Percentiles rank a stretch among this genome's conserved stretches.
These are phyloP conservation scores for Pedicia rivosa DNA, from an alignment of 2,888 invertebrate genomes.

Conservation along the genomic window DNA sequence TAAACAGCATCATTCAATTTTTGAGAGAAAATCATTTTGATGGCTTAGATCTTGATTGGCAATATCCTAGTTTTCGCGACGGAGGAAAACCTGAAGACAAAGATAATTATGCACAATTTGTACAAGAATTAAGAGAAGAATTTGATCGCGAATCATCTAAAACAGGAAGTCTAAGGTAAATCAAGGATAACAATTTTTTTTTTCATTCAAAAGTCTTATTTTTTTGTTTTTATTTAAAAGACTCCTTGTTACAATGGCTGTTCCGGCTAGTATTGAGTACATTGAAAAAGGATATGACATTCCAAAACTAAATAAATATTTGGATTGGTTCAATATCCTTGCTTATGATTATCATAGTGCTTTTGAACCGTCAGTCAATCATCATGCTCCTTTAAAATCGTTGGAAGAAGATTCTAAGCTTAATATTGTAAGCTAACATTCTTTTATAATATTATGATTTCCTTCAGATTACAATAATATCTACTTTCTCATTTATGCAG, in stretches of 20 bases:
- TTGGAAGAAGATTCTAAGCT: slow-evolving; percentile 67
- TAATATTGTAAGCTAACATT: slow-evolving; percentile 59
- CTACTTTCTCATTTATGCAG: slow-evolving; percentile 37
- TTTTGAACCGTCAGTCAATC: slow-evolving; percentile 79
- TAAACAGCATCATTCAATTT: slow-evolving; percentile 71
- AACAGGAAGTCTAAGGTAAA: slow-evolving; percentile 50
- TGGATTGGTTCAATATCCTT: slow-evolving; percentile 84
- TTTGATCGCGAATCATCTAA: slow-evolving; percentile 75
- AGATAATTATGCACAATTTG: slow-evolving; percentile 75
- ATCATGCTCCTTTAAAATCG: slow-evolving; percentile 74
- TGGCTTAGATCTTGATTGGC: slow-evolving; percentile 88
- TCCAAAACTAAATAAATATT: slow-evolving; percentile 66
- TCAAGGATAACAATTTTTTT: too few species aligned
- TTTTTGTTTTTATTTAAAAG: slow-evolving; percentile 20
- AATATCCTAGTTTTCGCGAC: slow-evolving; percentile 31
- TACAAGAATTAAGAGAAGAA: slow-evolving; percentile 76
- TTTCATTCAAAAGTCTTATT: slow-evolving; percentile 4
- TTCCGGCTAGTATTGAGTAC: slow-evolving; percentile 85
- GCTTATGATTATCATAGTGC: slow-evolving; percentile 89
- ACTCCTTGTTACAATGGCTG: slow-evolving; percentile 80
- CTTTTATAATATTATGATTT: slow-evolving; percentile 38
- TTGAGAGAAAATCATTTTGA: slow-evolving; percentile 84
- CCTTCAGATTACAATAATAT: not conserved
- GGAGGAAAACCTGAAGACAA: slow-evolving; percentile 67
- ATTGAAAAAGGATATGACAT: slow-evolving; percentile 89